Evolutionary conservation across 2,797 vertebrate species (phyloP).

Genomic region (Pipistrellus pipistrellus): DNA sequence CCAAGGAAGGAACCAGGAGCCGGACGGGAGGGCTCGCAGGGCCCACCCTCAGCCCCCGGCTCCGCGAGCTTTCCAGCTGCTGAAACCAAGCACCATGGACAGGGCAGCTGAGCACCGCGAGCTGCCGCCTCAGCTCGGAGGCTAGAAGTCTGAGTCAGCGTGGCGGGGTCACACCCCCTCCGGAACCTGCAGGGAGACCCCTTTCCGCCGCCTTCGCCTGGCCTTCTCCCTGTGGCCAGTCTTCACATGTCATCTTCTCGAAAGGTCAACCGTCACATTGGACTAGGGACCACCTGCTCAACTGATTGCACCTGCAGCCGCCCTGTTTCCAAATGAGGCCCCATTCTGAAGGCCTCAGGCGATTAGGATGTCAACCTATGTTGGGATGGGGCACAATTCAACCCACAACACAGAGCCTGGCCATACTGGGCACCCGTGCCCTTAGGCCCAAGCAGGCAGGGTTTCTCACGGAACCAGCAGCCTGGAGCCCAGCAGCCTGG

Average conservation of each 20-base stretch:
- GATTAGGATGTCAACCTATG: background rate
- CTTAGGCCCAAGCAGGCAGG: background rate
- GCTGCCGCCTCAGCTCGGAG: background rate
- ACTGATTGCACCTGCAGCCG: background rate
- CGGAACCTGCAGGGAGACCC: fast-evolving
- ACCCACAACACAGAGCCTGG: background rate
- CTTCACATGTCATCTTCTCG: background rate
- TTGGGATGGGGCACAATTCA: background rate
- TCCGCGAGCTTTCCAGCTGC: fast-evolving
- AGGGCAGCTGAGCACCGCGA: background rate
- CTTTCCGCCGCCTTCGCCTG: fast-evolving
- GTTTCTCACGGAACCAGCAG: background rate
- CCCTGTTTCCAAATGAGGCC: background rate
- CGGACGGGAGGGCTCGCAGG: fast-evolving
- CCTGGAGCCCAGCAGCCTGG: background rate
- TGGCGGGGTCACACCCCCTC: background rate
- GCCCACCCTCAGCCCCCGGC: background rate
- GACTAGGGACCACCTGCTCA: background rate
- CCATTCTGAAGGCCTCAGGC: background rate
- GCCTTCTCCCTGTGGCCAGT: background rate
- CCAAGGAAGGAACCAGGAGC: background rate
- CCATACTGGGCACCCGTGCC: background rate
- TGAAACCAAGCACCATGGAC: background rate
- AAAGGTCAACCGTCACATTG: background rate
- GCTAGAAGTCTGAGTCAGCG: background rate